phyloP scores from a whole-genome alignment of 2,113 vertebrate genomes.

The Cyphomyrus plagiostoma region DNA sequence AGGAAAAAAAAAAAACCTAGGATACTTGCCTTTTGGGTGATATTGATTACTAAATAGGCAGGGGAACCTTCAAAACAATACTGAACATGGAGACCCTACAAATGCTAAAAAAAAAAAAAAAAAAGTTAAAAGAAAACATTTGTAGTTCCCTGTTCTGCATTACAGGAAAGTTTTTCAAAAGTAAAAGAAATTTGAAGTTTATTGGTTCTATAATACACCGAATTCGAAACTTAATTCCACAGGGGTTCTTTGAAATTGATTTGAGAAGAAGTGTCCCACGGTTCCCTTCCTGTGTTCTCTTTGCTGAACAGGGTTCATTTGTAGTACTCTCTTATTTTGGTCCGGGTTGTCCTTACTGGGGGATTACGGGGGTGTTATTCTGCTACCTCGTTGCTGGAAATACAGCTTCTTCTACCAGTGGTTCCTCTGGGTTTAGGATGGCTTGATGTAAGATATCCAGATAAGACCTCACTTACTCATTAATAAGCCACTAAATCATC shows the following conservation, averaged over 20 bases:
- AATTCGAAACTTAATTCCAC: background rate
- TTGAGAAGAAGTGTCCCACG: background rate
- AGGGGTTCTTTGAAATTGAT: background rate
- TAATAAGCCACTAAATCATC: constrained; percentile 10
- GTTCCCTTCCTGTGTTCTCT: background rate
- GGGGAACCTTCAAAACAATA: background rate
- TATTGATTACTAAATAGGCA: background rate
- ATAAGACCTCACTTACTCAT: background rate
- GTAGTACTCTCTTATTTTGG: background rate
- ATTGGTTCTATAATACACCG: background rate
- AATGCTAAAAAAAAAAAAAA: background rate
- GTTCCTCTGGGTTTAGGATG: background rate
- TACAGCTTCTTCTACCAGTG: background rate
- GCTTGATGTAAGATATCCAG: background rate
- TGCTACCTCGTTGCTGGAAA: background rate
- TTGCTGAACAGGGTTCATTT: background rate
- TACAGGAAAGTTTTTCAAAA: background rate
- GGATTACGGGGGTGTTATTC: background rate
- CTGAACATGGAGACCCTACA: background rate
- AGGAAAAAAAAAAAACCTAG: background rate
- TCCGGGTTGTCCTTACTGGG: background rate
- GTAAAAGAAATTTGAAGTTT: background rate
- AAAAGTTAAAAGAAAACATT: background rate
- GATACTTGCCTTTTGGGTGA: background rate
- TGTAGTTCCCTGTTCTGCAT: background rate